Evolutionary conservation across 2,888 invertebrate species (phyloP).

Genomic region (Limulus polyphemus): DNA sequence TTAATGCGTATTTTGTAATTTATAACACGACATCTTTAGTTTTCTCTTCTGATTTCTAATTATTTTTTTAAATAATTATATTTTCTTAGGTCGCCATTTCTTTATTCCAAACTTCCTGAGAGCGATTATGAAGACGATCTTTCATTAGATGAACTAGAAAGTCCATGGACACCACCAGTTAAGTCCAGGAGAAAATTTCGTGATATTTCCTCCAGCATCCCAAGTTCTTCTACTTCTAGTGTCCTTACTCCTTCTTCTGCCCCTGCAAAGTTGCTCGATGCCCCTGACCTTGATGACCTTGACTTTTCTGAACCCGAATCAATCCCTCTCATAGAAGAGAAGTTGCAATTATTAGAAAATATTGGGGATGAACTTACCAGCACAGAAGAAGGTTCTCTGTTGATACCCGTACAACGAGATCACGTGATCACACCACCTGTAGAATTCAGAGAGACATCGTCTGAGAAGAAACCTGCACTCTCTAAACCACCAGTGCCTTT

Average conservation of each 20-base stretch:
- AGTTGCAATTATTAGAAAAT: too few relatives aligned
- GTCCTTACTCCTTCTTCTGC: conserved; percentile 2
- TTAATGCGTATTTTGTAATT: too few relatives aligned
- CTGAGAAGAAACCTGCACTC: background rate
- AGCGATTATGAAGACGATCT: conserved; percentile 7
- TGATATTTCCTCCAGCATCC: conserved; percentile 3
- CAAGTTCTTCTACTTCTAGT: background rate
- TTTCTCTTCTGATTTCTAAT: background rate
- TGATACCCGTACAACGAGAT: too few relatives aligned
- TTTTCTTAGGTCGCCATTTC: conserved; percentile 11
- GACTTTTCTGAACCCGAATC: too few relatives aligned
- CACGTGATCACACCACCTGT: too few relatives aligned
- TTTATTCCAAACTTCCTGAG: conserved; percentile 7
- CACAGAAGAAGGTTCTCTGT: too few relatives aligned
- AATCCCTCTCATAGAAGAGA: too few relatives aligned
- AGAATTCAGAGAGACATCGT: too few relatives aligned
- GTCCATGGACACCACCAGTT: background rate
- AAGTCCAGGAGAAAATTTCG: conserved; percentile 4
- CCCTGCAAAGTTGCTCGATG: background rate
- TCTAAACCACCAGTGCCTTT: conserved; percentile 3
- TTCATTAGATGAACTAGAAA: background rate
- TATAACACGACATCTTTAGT: too few relatives aligned
- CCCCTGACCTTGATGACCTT: too few relatives aligned
- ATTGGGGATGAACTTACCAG: too few relatives aligned
- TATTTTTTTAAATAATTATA: background rate